Evolutionary conservation across 2,113 vertebrate genomes (phyloP), one percentile per base, ranked within the genome.

Genomic region (Sclerurus mexicanus): DNA sequence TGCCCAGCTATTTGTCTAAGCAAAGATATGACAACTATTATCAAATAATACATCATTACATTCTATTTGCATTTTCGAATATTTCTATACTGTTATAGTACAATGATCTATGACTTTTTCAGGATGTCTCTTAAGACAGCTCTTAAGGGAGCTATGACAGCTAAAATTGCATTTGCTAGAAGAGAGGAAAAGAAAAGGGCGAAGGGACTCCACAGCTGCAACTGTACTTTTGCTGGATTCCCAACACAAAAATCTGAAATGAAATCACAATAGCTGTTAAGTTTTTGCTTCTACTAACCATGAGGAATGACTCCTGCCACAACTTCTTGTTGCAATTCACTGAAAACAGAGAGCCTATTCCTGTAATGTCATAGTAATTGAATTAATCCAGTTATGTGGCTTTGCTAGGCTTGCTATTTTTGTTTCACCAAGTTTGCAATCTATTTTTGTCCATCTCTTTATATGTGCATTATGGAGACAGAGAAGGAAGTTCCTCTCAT

Each of bases 331-430:
- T 80, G 85, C 71, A 83, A 11, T 79, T 89, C 82, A 63, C 33
- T 93, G 87, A 59, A 85, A 94, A 94, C 91, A 94, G 89, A 86
- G 22, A 69, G 9, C 19, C 87, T 95, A 21, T 91, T 91, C 78
- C 75, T 87, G 85, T 90, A 85, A 89, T 83, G 85, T 83, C 74
- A 69, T 53, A 82, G 71, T 0, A 0, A 62, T 80, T 85, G 56
- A 88, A 92, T 91, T 95, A 96, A 95, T 96, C 85, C 91, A 90
- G 59, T 96, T 94, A 93, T 55, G 82, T 81, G 82, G 63, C 87
- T 95, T 94, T 94, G 85, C 63, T 91, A 72, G 71, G 60, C 75
- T 91, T 77, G 67, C 89, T 96, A 89, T 93, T 96, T 96, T 91
- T 88, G 73, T 96, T 95, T 95, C 60, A 42, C 31, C 20, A 85